A percentile compares a stretch with the other conserved stretches of the same genome.
phyloP scores from a whole-genome alignment of 92 coral and sea anemone species.

The Palythoa grandiflora region DNA sequence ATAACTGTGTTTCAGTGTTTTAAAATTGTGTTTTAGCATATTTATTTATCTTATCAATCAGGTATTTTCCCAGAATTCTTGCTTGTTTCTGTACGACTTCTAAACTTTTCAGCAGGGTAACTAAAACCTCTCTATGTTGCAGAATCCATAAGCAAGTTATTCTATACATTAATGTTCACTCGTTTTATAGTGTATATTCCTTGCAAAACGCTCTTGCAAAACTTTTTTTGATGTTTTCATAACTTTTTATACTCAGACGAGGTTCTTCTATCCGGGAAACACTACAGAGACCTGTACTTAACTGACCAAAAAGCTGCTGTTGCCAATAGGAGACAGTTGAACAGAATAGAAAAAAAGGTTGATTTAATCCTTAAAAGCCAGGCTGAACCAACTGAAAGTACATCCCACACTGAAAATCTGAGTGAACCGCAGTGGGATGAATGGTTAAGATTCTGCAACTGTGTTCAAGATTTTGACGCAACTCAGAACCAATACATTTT shows the following conservation, averaged over 20 bases:
- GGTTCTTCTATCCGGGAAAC: slow-evolving; percentile 55
- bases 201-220: neutral
- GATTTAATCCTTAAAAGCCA: slow-evolving; percentile 27
- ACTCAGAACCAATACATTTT: slow-evolving; percentile 79
- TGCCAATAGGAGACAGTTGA: slow-evolving; percentile 20
- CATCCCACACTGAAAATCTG: slow-evolving; percentile 41
- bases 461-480: slow-evolving; percentile 72
- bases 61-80: neutral
- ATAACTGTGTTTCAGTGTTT: neutral
- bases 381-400: neutral
- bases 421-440: slow-evolving; percentile 74
- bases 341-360: slow-evolving; percentile 40
- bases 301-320: slow-evolving; percentile 46
- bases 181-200: no score
- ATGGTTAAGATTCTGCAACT: slow-evolving; percentile 76
- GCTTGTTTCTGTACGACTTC: no score
- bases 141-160: no score
- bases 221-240: neutral
- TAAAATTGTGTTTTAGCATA: neutral
- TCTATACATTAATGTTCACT: no score
- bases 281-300: slow-evolving; percentile 72
- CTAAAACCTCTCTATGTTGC: no score
- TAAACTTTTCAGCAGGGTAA: no score
- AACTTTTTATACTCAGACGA: slow-evolving; percentile 53
- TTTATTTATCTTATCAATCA: neutral